Base-by-base conservation (phyloP, 1,140 invertebrate genomes). In the Drosophila sturtevanti region DNA sequence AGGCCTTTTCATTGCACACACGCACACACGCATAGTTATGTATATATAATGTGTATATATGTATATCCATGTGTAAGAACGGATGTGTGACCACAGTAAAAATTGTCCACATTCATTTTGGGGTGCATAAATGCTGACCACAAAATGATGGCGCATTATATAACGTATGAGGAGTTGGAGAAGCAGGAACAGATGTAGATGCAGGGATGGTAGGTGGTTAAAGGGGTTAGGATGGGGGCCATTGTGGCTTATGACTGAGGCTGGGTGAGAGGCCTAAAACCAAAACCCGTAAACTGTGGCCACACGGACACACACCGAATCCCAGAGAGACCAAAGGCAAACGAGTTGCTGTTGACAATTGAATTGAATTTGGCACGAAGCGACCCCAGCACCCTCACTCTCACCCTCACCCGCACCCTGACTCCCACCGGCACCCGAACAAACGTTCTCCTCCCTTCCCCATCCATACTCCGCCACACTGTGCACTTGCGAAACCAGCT, bases 111-210 rank as follows among this genome's bases (percentile, higher is more conserved):
- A 78, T 82, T 79, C 87, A 77, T 64, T 52, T 75, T 63, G 37
- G 73, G 62, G 72, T 71, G 84, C 84, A 89, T 89, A 89, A 89
- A 89, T 89, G 84, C 84, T 89, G 85, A 89, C 84, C 84, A 82
- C 85, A 89, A 89, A 85, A 87, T 87, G 84, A 87, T 87, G 84
- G 79, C 84, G 79, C 84, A 87, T 87, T 87, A 87, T 87, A 89
- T 79, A 87, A 79, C 84, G 73, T 71, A 63, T 69, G 65, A 78
- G 73, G 48, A 54, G 66, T 35, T 11, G 9, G 35, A 38, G 51
- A n/a, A 31, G 12, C 3, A 6, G 11, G 10, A 14, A 21, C 22
- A 35, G 41, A 56, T 1, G 18, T 18, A 18, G 14, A 18, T 5
- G 41, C 14, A n/a, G n/a, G 6, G 7, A 1, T 2, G 41, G 18